A percentile compares a stretch with the other conserved stretches of the same genome.
phyloP scores from a whole-genome alignment of 2,797 vertebrate species.

The Podargus strigoides region DNA sequence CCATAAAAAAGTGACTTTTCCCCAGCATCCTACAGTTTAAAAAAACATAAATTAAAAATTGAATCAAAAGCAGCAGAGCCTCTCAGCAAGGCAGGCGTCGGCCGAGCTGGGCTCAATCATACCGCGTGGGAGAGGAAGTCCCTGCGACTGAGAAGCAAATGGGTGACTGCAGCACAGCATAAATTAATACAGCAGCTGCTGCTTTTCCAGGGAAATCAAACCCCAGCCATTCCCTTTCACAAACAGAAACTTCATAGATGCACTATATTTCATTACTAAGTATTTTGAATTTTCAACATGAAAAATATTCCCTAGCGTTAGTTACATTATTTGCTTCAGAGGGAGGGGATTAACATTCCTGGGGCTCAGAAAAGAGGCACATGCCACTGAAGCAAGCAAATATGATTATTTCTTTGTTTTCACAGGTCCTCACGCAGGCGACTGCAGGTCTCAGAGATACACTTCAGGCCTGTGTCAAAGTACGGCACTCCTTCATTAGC shows the following conservation, averaged over 20 bases:
- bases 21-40: neutral
- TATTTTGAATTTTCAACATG: conserved; percentile 52
- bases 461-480: conserved; percentile 42
- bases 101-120: conserved; percentile 28
- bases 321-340: conserved; percentile 58
- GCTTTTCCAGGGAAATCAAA: conserved; percentile 48
- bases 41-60: neutral
- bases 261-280: conserved; percentile 46
- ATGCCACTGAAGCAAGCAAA: conserved; percentile 57
- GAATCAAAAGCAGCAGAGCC: conserved; percentile 32
- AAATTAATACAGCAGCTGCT: conserved; percentile 56
- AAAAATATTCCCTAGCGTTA: conserved; percentile 59
- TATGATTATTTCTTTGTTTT: conserved; percentile 67
- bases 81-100: conserved; percentile 17
- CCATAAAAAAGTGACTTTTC: neutral
- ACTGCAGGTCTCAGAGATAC: conserved; percentile 37
- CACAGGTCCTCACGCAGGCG: conserved; percentile 37
- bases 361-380: conserved; percentile 19
- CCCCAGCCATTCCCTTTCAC: conserved; percentile 23
- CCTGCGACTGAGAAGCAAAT: neutral
- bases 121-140: neutral
- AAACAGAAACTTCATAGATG: conserved; percentile 60
- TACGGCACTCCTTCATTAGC: conserved; percentile 61
- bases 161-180: neutral
- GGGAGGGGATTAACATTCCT: conserved; percentile 61